A percentile compares a stretch with the other conserved stretches of the same genome.
These are phyloP conservation scores for Chrysolina oricalcia DNA, from an alignment of 2,888 invertebrate species.

Conservation along the genomic window DNA sequence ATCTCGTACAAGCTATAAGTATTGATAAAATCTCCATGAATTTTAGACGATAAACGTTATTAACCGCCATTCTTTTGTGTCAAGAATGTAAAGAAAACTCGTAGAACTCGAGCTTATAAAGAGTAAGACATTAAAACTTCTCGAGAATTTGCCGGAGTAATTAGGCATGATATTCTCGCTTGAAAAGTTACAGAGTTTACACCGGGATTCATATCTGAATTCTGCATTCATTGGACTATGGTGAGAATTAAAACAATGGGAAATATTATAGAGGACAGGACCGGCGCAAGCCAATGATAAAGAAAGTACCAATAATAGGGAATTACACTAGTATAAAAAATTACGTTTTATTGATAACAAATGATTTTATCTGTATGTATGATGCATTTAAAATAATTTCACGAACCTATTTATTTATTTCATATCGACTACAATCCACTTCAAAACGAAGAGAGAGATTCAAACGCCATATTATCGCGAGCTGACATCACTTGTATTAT, in stretches of 20 bases:
- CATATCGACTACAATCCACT: too few species aligned
- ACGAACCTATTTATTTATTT: too few species aligned
- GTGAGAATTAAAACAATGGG: slow-evolving; percentile 31
- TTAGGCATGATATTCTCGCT: slow-evolving; percentile 64
- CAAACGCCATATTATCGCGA: too few species aligned
- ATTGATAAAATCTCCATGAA: slow-evolving; percentile 20
- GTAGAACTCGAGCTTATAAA: slow-evolving; percentile 35
- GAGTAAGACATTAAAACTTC: slow-evolving; percentile 66
- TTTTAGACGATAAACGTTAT: slow-evolving; percentile 11
- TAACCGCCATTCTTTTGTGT: slow-evolving; percentile 25
- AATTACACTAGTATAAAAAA: too few species aligned
- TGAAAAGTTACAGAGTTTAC: slow-evolving; percentile 34
- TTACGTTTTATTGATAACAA: too few species aligned
- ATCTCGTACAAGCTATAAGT: slow-evolving; percentile 7
- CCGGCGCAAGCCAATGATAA: not conserved
- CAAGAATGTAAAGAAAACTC: slow-evolving; percentile 18
- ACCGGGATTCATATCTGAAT: slow-evolving; percentile 44
- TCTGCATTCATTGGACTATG: slow-evolving; percentile 39
- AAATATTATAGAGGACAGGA: slow-evolving; percentile 14
- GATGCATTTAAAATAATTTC: too few species aligned
- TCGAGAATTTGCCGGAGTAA: slow-evolving; percentile 66
- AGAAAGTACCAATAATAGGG: not conserved
- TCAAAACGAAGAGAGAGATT: too few species aligned
- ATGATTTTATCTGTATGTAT: too few species aligned
- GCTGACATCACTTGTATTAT: too few species aligned